Conservation (phyloP, 2,113 vertebrate genomes). For the Neofelis nebulosa region DNA sequence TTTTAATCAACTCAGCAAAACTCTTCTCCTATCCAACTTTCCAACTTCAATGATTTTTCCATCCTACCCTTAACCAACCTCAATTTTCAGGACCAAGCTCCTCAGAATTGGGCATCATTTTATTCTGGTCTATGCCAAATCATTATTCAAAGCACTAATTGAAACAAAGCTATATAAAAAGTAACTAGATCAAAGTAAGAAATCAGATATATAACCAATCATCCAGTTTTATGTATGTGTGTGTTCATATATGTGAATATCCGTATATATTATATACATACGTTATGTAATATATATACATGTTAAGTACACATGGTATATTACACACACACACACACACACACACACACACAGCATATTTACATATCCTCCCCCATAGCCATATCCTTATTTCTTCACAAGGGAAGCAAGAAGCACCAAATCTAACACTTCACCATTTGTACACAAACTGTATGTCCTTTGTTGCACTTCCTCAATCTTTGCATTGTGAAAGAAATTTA, state of each 20-base stretch:
- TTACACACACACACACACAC: no score
- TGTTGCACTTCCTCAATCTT: background rate
- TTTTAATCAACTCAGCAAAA: conserved; percentile 55
- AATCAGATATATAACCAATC: background rate
- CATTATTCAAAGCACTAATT: background rate
- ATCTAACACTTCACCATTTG: background rate
- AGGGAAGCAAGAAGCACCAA: background rate
- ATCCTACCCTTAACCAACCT: background rate
- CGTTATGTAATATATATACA: background rate
- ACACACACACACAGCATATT: background rate
- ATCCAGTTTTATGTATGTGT: background rate
- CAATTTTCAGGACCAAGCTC: background rate
- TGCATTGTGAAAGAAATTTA: background rate
- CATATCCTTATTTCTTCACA: background rate
- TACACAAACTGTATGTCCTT: background rate
- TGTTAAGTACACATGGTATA: background rate
- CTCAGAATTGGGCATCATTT: background rate
- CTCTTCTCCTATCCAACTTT: background rate
- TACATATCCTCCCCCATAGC: background rate
- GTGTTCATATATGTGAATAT: background rate
- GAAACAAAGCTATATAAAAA: background rate
- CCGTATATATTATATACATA: background rate
- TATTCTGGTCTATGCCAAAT: background rate
- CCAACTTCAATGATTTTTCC: conserved; percentile 21
- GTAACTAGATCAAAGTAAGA: background rate